Percentiles rank a stretch among this genome's conserved stretches.
phyloP scores from a whole-genome alignment of 2,797 vertebrate species.

The Syngnathus acus region DNA sequence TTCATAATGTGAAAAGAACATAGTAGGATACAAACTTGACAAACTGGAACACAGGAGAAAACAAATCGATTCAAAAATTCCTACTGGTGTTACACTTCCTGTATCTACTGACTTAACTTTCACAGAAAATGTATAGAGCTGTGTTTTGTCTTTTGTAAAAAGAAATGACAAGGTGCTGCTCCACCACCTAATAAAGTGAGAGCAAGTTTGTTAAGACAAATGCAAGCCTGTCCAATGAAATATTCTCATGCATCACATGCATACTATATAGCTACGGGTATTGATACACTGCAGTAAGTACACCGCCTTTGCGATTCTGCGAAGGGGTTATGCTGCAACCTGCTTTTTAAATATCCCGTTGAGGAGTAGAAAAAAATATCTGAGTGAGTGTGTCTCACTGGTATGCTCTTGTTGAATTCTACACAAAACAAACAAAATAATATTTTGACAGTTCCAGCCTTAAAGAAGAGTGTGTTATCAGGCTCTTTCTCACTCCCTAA shows the following conservation, averaged over 20 bases:
- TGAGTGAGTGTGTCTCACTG: not conserved
- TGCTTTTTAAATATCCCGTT: not conserved
- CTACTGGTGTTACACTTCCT: constrained; percentile 30
- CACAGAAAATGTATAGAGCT: constrained; percentile 47
- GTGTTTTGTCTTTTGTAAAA: constrained; percentile 36
- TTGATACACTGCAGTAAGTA: constrained; percentile 27
- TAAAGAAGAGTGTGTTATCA: constrained; percentile 18
- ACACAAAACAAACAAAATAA: constrained; percentile 11
- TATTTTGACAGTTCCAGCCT: constrained; percentile 7
- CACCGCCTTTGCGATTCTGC: not conserved
- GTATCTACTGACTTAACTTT: constrained; percentile 39
- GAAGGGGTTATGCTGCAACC: not conserved
- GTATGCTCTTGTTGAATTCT: not conserved
- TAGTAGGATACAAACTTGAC: not conserved
- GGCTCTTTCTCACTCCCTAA: constrained; percentile 11
- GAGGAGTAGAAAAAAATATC: not conserved
- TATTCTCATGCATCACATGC: constrained; percentile 38
- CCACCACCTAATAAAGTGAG: constrained; percentile 30
- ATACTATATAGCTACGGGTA: constrained; percentile 34
- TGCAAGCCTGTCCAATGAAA: constrained; percentile 30
- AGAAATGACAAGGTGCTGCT: constrained; percentile 26
- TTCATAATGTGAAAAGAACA: not conserved
- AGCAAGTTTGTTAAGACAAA: constrained; percentile 28
- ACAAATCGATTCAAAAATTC: constrained; percentile 15
- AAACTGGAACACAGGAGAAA: constrained; percentile 10